Base-by-base conservation (phyloP, 2,797 vertebrate genomes). In the Dendrocincla tyrannina region DNA sequence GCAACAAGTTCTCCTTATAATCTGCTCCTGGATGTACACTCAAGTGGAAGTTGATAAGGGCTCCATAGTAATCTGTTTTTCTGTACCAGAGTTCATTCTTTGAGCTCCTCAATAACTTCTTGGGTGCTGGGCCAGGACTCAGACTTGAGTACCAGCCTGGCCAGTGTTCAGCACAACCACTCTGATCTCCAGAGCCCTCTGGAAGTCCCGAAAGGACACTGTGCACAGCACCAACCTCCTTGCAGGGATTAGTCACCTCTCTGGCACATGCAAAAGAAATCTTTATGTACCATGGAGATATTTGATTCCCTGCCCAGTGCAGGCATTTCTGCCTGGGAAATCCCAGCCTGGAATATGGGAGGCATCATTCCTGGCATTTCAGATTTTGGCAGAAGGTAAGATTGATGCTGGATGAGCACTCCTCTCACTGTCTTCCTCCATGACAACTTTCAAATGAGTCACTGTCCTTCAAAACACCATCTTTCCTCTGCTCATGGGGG, bases 251-350 rank as follows among this genome's bases (percentile, higher is more conserved):
- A n/a, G 18, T 64, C 67, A 73, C 39, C 50, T 64, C 56, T 53
- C 33, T 35, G 3, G 0, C 0, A 0, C 19, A 42, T 52, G 20
- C 24, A 59, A 49, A 67, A 74, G 42, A 73, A n/a, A 50, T 35
- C 35, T 53, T 62, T 28, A 37, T 27, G 55, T 85, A n/a, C 72
- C 76, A 20, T 28, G 27, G 50, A 62, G 70, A 10, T 41, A 69
- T 91, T 82, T 89, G 78, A 79, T 69, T 44, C 41, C 66, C 32
- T 94, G 79, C 56, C 59, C 47, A 69, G 37, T 28, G n/a, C 20
- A 58, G 55, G 62, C 42, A 69, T 17, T 91, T 93, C 58, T 94
- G 74, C 47, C 60, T 74, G 68, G 93, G 89, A 92, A 92, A 89
- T 76, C 80, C 93, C 81, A 91, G 58, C 49, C 77, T 81, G 74